Evolutionary conservation across 1,140 invertebrate genomes (phyloP).

Genomic region (Adelges cooleyi): DNA sequence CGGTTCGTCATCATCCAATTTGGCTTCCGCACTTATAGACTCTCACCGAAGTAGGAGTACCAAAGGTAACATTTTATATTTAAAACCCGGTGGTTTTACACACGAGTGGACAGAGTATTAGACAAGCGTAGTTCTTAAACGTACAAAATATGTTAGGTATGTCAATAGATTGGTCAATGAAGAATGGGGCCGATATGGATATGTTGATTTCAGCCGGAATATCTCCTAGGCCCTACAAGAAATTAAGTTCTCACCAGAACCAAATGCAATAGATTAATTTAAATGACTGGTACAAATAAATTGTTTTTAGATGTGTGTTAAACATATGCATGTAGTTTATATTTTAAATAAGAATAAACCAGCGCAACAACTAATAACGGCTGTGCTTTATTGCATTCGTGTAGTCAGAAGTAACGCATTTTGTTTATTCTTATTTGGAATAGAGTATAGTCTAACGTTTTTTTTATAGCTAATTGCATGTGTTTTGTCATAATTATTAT

Average conservation of each 20-base stretch:
- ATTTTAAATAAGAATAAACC: too few species aligned
- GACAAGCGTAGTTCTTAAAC: background rate
- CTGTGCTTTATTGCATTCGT: too few species aligned
- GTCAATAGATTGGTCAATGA: background rate
- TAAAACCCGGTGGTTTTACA: too few species aligned
- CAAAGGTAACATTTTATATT: background rate
- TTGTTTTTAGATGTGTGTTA: background rate
- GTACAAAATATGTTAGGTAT: background rate
- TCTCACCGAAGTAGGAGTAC: background rate
- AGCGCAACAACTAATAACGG: too few species aligned
- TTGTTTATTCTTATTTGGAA: too few species aligned
- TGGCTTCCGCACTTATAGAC: slow-evolving; percentile 5
- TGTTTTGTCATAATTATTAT: too few species aligned
- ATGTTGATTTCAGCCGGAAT: slow-evolving; percentile 9
- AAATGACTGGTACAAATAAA: background rate
- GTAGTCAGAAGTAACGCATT: too few species aligned
- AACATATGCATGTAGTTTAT: too few species aligned
- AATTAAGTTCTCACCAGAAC: slow-evolving; percentile 31
- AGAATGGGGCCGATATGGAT: background rate
- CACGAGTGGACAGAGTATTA: too few species aligned
- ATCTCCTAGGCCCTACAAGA: slow-evolving; percentile 24
- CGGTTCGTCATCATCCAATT: slow-evolving; percentile 3
- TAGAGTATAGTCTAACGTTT: too few species aligned
- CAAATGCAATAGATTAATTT: slow-evolving; percentile 8
- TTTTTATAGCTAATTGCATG: too few species aligned